Base-by-base conservation (phyloP, 2,113 vertebrate species). In the Rhinoderma darwinii region DNA sequence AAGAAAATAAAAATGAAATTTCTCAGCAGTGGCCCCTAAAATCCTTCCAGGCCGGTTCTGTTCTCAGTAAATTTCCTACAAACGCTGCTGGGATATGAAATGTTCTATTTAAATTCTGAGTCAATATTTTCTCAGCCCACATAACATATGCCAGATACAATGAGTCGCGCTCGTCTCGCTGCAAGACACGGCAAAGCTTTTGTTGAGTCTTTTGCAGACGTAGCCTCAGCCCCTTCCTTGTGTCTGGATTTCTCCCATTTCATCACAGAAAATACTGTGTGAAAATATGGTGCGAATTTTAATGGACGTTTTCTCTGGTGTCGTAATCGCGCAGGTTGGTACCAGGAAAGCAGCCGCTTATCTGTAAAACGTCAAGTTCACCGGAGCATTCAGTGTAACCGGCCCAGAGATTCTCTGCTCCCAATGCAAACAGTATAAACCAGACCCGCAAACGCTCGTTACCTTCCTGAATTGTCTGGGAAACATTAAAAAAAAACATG, bases 61-160 rank as follows among this genome's bases (percentile, higher is more conserved):
- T 8, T n/a, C 59, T 66, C 37, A 7, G 18, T 14, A 27, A 63
- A 20, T 50, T 22, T 30, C 39, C 80, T 32, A n/a, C 59, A 18
- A 10, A 1, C 35, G 15, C 27, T 39, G 51, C 78, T 61, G 39
- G 56, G 35, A 39, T 66, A 32, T 44, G 51, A 66, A 82, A n/a
- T 63, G 43, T 50, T 66, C 59, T 70, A 50, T 83, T 47, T 47
- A 63, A 83, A 18, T 50, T 70, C 10, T 70, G 41, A 83, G 44
- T 50, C 66, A 83, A 51, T 83, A 70, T 83, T 72, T 83, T 68
- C 43, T 83, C 63, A 50, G 59, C 81, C 81, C 81, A 72, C 81
- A 83, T 70, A 70, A 70, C 81, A 70, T 82, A 66, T 35, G 63
- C 8, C 81, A 50, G 81, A 72, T 82, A 70, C 44, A 35, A 70